These are phyloP conservation scores for Pemphredon lugubris DNA, from an alignment of 2,888 invertebrate genomes.

Conservation along the genomic window DNA sequence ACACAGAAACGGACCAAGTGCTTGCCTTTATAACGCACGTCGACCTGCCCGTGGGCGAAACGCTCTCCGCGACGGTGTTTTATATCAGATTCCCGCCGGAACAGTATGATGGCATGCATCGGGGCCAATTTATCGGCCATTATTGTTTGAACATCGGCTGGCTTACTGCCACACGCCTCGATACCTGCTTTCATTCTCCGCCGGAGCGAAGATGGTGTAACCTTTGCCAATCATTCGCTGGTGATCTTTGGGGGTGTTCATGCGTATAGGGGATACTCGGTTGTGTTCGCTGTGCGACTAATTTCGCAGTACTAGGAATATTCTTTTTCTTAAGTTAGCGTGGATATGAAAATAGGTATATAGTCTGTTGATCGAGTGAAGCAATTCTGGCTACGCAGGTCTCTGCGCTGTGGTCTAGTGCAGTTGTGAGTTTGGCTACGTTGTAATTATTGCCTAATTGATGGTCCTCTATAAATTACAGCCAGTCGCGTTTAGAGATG, in stretches of 20 bases:
- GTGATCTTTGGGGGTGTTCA: slow-evolving; percentile 36
- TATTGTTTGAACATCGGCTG: slow-evolving; percentile 4
- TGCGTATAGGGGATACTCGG: background rate
- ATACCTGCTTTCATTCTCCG: slow-evolving; percentile 18
- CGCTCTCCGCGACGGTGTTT: slow-evolving; percentile 45
- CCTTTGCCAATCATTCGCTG: background rate
- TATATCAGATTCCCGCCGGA: slow-evolving; percentile 11
- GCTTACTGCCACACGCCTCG: slow-evolving; percentile 26
- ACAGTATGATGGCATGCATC: background rate
- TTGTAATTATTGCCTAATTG: too few species aligned
- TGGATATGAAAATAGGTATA: too few species aligned
- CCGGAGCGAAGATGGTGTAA: slow-evolving; percentile 15
- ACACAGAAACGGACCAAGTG: slow-evolving; percentile 78
- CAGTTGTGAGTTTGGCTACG: too few species aligned
- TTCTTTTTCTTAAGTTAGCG: too few species aligned
- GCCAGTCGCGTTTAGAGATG: too few species aligned
- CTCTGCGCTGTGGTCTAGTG: too few species aligned
- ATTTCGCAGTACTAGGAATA: too few species aligned
- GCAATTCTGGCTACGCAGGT: too few species aligned
- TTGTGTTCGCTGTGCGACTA: background rate
- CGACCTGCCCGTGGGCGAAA: slow-evolving; percentile 65
- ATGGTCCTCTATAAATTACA: too few species aligned
- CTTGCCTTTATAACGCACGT: slow-evolving; percentile 77
- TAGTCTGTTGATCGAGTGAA: too few species aligned
- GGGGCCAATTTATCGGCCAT: background rate